Base-by-base conservation (phyloP, 2,888 invertebrate genomes). In the Ochlodes sylvanus region DNA sequence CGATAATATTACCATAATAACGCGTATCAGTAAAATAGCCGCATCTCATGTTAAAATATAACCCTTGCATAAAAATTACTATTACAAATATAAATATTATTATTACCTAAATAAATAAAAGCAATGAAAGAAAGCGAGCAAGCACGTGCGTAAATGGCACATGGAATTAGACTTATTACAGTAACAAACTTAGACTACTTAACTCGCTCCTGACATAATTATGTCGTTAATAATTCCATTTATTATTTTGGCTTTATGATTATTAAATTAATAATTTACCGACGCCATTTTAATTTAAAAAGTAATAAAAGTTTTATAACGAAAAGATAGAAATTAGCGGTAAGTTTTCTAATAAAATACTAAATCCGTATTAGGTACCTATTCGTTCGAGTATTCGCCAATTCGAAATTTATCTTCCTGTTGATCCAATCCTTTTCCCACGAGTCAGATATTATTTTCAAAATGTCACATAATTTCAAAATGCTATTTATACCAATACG, bases 141-240 rank as follows among this genome's bases (percentile, higher is more conserved):
- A 88, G 88, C 86, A 90, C 91, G 92, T 93, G 92, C 92, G 70
- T 76, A 77, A 86, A 92, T 92, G 92, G 92, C 92, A 92, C 92
- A 91, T 92, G 89, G 81, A 76, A 77, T 80, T 80, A 89, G 84
- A 86, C 83, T 89, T 91, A 90, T 42, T 63, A 68, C 62, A 62
- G 68, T 62, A 74, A 72, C 75, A 66, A n/a, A 75, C 73, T 73
- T 73, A 74, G 68, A 68, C 52, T 71, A 52, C 19, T 52, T 52
- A 71, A 62, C 62, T 68, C 62, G 41, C 56, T 27, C 62, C 47
- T 57, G 62, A 32, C n/a, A 7, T 56, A 56, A 57, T 47, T 63
- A 54, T 50, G 19, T 50, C 50, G 55, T 47, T 56, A 56, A 62
- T 38, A 57, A 68, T 68, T 63, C 62, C 68, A 68, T 57, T 32